Evolutionary conservation across 2,888 invertebrate species (phyloP).

Genomic region (Cabera pusaria): DNA sequence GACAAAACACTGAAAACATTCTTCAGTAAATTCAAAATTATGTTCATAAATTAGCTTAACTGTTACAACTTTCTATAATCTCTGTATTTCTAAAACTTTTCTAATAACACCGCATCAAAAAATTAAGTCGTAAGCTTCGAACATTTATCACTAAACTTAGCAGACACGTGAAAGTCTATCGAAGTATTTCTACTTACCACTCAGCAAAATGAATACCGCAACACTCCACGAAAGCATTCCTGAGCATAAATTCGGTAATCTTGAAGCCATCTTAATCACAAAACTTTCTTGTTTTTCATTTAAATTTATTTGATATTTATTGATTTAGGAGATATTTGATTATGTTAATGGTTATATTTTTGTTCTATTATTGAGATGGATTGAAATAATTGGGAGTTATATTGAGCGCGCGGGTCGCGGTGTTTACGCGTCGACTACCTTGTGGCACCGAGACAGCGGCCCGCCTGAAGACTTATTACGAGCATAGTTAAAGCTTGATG

Average conservation of each 20-base stretch:
- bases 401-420: slow-evolving; percentile 24
- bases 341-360: slow-evolving; percentile 3
- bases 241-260: slow-evolving; percentile 38
- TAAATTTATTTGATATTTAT: slow-evolving; percentile 11
- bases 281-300: slow-evolving; percentile 32
- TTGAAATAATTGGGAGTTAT: slow-evolving; percentile 12
- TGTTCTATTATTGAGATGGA: slow-evolving; percentile 1
- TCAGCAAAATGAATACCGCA: slow-evolving; percentile 64
- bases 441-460: slow-evolving; percentile 26
- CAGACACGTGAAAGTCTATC: slow-evolving; percentile 43
- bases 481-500: slow-evolving; percentile 30
- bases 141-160: slow-evolving; percentile 51
- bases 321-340: neutral
- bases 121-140: slow-evolving; percentile 28
- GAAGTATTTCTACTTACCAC: slow-evolving; percentile 63
- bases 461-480: slow-evolving; percentile 11
- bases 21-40: no score
- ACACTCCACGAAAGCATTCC: slow-evolving; percentile 33
- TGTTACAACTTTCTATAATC: neutral
- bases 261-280: slow-evolving; percentile 54
- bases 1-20: no score
- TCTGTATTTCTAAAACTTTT: slow-evolving; percentile 22
- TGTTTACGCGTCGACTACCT: slow-evolving; percentile 44
- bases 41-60: no score
- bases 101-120: slow-evolving; percentile 36